These are phyloP conservation scores for Julus scandinavius DNA, from an alignment of 2,888 invertebrate genomes.

Conservation along the genomic window DNA sequence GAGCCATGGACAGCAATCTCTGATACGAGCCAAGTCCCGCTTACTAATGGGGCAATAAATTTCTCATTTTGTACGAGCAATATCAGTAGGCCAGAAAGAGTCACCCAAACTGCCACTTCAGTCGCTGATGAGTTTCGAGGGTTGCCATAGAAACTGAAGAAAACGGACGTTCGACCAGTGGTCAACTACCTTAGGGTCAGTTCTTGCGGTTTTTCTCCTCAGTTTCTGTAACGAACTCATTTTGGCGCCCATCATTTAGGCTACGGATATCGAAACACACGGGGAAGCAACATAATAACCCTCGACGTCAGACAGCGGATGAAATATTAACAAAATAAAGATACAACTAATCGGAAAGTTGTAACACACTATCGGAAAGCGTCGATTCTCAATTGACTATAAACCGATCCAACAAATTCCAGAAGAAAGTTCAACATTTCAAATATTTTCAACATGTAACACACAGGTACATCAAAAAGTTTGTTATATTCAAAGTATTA, in stretches of 20 bases:
- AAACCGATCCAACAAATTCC: too few relatives aligned
- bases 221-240: background rate
- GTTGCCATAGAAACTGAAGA: constrained; percentile 24
- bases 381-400: background rate
- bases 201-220: background rate
- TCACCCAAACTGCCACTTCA: constrained; percentile 37
- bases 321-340: background rate
- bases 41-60: constrained; percentile 17
- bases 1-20: background rate
- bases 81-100: constrained; percentile 16
- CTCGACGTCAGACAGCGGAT: background rate
- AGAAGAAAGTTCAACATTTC: too few relatives aligned
- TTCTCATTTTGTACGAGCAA: constrained; percentile 23
- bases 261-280: background rate
- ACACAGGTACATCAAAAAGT: too few relatives aligned
- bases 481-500: too few relatives aligned
- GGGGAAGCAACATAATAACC: background rate
- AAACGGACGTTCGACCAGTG: background rate
- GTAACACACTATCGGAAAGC: background rate
- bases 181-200: background rate
- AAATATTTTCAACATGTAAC: too few relatives aligned
- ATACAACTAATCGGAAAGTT: background rate
- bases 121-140: background rate
- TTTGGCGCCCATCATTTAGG: background rate
- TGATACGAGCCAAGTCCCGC: background rate